A percentile compares a stretch with the other conserved stretches of the same genome.
These are phyloP conservation scores for Turritopsis rubra DNA, from an alignment of 30 jellyfish, hydroid and myxozoan species.

Conservation along the genomic window DNA sequence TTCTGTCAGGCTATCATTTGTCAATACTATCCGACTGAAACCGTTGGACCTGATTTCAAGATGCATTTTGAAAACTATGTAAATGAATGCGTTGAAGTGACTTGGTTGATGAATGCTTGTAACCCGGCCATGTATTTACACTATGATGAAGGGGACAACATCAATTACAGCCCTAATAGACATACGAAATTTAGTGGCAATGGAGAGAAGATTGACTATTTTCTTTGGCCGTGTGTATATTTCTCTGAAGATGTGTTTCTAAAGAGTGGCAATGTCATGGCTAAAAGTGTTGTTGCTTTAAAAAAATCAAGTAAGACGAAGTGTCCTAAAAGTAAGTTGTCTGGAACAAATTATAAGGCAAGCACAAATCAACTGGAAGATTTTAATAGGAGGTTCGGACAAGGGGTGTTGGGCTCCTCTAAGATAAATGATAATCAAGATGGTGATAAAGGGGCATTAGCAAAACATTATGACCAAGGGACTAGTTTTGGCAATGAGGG, in stretches of 20 bases:
- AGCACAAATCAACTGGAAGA: not conserved
- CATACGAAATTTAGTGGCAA: conserved; percentile 14
- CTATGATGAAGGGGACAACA: not conserved
- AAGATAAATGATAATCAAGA: not conserved
- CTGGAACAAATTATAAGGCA: not conserved
- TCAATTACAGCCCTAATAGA: not conserved
- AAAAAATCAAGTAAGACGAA: not conserved
- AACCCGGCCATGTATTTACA: conserved; percentile 16
- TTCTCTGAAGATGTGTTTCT: conserved; percentile 9
- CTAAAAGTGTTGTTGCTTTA: not conserved
- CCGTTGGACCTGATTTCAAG: not conserved
- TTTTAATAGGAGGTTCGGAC: not conserved
- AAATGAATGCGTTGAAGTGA: conserved; percentile 3
- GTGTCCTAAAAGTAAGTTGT: not conserved
- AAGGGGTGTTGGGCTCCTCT: not conserved
- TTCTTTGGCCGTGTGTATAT: conserved; percentile 24
- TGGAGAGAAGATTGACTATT: conserved; percentile 1
- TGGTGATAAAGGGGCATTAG: not conserved
- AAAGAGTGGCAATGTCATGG: conserved; percentile 4
- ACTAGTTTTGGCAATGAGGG: not conserved
- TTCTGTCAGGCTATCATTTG: conserved; percentile 1
- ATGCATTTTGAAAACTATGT: conserved; percentile 1
- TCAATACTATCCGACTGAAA: not conserved
- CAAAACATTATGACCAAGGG: not conserved
- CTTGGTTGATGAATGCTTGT: conserved; percentile 21